Conservation (phyloP, 1,140 invertebrate species). For the Octopus sinensis region DNA sequence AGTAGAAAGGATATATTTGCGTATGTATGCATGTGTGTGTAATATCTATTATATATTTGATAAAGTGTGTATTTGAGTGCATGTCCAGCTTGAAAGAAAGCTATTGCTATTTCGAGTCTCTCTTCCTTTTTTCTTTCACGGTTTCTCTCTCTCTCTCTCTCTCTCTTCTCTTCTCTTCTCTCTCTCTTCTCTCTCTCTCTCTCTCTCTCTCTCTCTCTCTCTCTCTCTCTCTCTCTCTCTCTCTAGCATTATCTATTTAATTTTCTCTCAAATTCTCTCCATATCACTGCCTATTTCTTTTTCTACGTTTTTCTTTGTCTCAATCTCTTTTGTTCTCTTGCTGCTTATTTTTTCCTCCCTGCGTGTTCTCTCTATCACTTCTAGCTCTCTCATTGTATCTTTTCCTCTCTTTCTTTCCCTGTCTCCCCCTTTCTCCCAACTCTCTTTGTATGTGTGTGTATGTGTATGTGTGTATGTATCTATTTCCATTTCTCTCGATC, state of each 20-base stretch:
- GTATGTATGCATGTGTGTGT: too few relatives aligned
- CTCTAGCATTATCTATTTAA: not conserved
- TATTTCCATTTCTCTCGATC: too few relatives aligned
- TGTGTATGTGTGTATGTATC: too few relatives aligned
- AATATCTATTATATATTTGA: too few relatives aligned
- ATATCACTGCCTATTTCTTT: not conserved
- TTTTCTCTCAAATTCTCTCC: too few relatives aligned
- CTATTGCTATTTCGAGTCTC: not conserved
- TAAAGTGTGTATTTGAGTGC: too few relatives aligned
- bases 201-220: not conserved
- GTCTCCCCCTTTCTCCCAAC: not conserved
- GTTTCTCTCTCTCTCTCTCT: not conserved
- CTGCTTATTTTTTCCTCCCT: not conserved
- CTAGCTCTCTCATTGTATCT: not conserved
- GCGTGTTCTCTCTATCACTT: not conserved
- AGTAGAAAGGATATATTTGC: too few relatives aligned
- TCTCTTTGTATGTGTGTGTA: too few relatives aligned
- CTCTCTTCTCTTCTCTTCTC: not conserved
- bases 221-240: not conserved
- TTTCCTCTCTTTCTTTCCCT: not conserved
- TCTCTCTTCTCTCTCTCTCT: not conserved
- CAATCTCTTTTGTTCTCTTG: not conserved
- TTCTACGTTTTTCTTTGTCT: not conserved
- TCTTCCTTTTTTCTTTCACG: too few relatives aligned
- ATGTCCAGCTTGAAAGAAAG: too few relatives aligned